Base-by-base conservation (phyloP, 2,113 vertebrate species). In the Nymphicus hollandicus region DNA sequence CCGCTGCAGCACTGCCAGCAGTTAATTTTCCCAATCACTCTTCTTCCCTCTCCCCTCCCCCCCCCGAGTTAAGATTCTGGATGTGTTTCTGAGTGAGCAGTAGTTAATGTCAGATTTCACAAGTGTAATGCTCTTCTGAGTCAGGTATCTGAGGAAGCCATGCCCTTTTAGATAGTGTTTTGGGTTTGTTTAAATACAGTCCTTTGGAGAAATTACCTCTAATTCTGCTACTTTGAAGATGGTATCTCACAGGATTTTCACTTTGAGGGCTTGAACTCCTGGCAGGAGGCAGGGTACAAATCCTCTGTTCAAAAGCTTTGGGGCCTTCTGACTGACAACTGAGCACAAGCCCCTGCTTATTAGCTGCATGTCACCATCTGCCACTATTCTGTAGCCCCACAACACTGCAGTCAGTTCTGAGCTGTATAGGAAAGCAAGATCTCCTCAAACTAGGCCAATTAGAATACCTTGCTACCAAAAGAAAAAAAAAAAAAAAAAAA, bases 251-350 rank as follows among this genome's bases (percentile, higher is more conserved):
- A 89, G 86, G 88, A 96, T 96, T 95, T 95, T 94, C 92, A 85
- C 95, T 96, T 58, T 88, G 94, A 96, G 96, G 88, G 91, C 93
- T 87, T 94, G 92, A 95, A 96, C 95, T 96, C 95, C 86, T 93
- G 61, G 93, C 93, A 91, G 92, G 95, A 97, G 95, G 95, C 86
- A 97, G 78, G 83, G 92, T 94, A 73, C 95, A 96, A 96, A 96
- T 96, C 88, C 95, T 94, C 92, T 82, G 92, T 95, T 96, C 93
- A 95, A 97, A 96, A 96, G 95, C 88, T 96, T 96, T 91, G 78
- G 44, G 70, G 83, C 91, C 63, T 96, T 94, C 86, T 92, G 91
- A 96, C 52, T 94, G 93, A 96, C 88, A 96, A 96, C 92, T 95
- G 88, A 96, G 96, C 95, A 87, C 93, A 96, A 94, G 86, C 91